A percentile compares a stretch with the other conserved stretches of the same genome.
These are phyloP conservation scores for Sycophila sp. DNA, from an alignment of 1,140 invertebrate genomes.

Conservation along the genomic window DNA sequence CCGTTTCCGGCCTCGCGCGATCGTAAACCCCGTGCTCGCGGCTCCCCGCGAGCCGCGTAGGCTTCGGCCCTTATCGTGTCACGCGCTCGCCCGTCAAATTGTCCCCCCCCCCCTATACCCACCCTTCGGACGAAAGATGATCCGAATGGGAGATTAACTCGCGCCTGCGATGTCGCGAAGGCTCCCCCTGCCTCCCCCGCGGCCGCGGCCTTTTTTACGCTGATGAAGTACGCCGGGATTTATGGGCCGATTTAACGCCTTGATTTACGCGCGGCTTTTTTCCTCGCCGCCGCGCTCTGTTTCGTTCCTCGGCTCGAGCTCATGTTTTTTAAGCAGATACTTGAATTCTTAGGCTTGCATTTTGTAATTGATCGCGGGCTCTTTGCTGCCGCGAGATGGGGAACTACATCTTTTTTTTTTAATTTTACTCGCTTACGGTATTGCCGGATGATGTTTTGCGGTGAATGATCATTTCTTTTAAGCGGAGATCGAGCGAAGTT, in stretches of 20 bases:
- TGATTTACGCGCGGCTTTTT: slow-evolving; percentile 13
- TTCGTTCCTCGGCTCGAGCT: not conserved
- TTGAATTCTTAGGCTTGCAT: not conserved
- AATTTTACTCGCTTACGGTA: no score
- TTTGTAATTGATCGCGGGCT: not conserved
- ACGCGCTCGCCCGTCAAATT: slow-evolving; percentile 21
- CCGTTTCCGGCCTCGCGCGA: no score
- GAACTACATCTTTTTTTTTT: no score
- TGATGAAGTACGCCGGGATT: slow-evolving; percentile 20
- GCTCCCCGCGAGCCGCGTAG: no score
- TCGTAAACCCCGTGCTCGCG: no score
- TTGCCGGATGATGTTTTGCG: no score
- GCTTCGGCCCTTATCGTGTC: not conserved
- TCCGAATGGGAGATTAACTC: slow-evolving; percentile 22
- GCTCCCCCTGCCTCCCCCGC: no score
- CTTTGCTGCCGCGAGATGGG: not conserved
- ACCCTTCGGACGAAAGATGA: not conserved
- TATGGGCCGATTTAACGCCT: not conserved
- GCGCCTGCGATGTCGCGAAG: no score
- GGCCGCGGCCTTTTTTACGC: not conserved
- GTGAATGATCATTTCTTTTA: no score
- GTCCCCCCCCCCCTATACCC: not conserved
- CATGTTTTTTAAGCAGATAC: not conserved
- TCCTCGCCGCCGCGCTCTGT: not conserved
- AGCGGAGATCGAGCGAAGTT: no score